Conservation (phyloP, 2,797 vertebrate species). For the Sebastes minor region DNA sequence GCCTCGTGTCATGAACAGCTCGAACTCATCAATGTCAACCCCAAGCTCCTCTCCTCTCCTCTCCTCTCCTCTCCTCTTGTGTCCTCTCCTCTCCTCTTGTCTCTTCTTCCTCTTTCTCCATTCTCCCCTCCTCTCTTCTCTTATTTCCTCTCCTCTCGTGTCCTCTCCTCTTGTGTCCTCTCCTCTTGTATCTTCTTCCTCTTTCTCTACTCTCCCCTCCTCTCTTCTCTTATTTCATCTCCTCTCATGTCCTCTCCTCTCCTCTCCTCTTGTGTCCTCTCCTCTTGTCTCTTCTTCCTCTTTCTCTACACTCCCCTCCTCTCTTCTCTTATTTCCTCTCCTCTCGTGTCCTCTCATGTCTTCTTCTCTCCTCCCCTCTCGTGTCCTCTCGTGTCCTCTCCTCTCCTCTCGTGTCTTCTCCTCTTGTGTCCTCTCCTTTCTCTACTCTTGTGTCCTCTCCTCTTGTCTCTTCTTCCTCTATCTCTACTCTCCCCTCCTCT, state of each 20-base stretch:
- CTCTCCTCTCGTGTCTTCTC: background rate
- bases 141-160: background rate
- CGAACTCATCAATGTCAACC: conserved; percentile 64
- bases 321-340: background rate
- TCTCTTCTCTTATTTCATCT: background rate
- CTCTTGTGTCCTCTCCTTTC: background rate
- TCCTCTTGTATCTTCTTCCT: background rate
- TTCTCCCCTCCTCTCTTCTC: background rate
- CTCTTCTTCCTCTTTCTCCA: background rate
- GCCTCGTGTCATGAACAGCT: conserved; percentile 75
- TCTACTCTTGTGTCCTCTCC: background rate
- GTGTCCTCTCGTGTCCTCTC: background rate
- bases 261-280: background rate
- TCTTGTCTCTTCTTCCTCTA: background rate
- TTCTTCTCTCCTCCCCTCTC: too few relatives aligned
- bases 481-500: background rate
- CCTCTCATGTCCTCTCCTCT: background rate
- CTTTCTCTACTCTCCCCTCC: too few relatives aligned
- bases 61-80: background rate
- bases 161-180: background rate
- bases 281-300: background rate
- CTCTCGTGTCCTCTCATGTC: background rate
- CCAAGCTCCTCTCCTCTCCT: conserved; percentile 5
- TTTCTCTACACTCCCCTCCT: background rate
- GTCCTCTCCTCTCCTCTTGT: background rate